Conservation (phyloP, 2,888 invertebrate genomes). For the Euproctis similis region DNA sequence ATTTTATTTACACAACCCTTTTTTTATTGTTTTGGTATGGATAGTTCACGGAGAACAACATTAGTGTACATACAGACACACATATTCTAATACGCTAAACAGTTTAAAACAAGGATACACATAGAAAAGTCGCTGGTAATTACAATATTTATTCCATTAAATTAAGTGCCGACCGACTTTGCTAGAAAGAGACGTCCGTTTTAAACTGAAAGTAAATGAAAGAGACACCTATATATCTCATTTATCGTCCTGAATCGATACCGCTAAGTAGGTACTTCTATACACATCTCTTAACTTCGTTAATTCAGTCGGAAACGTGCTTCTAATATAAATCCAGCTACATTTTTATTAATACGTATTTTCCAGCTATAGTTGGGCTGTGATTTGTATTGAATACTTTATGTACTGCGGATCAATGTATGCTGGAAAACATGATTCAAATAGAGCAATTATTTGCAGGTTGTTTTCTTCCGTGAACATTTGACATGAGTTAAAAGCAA, state of each 20-base stretch:
- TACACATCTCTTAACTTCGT: constrained; percentile 16
- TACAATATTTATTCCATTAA: too few relatives aligned
- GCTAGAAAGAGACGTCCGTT: neutral
- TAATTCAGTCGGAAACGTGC: constrained; percentile 14
- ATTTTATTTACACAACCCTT: too few relatives aligned
- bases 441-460: constrained; percentile 15
- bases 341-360: constrained; percentile 13
- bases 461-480: constrained; percentile 8
- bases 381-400: neutral
- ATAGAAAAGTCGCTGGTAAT: too few relatives aligned
- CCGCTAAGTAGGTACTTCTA: constrained; percentile 9
- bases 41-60: too few relatives aligned
- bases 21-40: too few relatives aligned
- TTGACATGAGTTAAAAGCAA: too few relatives aligned
- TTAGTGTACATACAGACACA: too few relatives aligned
- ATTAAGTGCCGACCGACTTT: too few relatives aligned
- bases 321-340: constrained; percentile 18
- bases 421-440: neutral
- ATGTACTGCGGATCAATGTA: neutral
- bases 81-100: too few relatives aligned
- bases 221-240: neutral
- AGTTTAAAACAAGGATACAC: too few relatives aligned
- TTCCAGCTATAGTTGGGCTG: constrained; percentile 7
- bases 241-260: constrained; percentile 9
- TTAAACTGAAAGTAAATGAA: neutral